Base-by-base conservation (phyloP, 2,888 invertebrate genomes). In the Heliconius ethilla region DNA sequence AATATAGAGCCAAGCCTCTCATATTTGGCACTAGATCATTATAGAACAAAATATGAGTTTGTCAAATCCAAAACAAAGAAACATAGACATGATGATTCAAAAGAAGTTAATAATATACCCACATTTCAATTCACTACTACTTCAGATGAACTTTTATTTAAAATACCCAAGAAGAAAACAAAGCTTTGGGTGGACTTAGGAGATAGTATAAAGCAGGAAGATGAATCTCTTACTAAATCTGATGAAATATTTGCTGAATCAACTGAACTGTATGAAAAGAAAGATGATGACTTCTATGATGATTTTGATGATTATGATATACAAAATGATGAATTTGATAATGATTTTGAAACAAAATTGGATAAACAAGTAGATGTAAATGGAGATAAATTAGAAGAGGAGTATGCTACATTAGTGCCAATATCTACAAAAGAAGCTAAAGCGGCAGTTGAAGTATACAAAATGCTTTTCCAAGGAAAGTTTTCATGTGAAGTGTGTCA, bases 331-430 rank as follows among this genome's bases (percentile, higher is more conserved):
- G 72, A 72, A 55, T 72, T 72, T 55, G 81, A 81, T 10, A 75
- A 79, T 73, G 84, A 83, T 80, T 81, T 81, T 69, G 79, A 69
- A 45, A 40, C 45, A 62, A 76, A 70, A 72, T 59, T 78, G 15
- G 76, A 78, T n/a, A 70, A 79, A 45, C 75, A 70, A 75, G 75
- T 65, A 73, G 80, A 82, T 33, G 25, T 66, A 0, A 70, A 86
- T 66, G 91, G 91, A 0, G 85, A 87, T 0, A 87, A 86, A 76
- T 84, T 91, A 45, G 88, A 92, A 27, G 89, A 90, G 70, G 92
- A 93, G 78, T 94, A 92, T 85, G 94, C 92, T 2, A 88, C 83
- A n/a, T 84, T 92, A 76, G 84, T 89, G 10, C 90, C 91, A 0
- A 89, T 94, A 79, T 86, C 90, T 0, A 84, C 87, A 11, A 89